phyloP scores from a whole-genome alignment of 2,888 invertebrate species.

The Petrolisthes cinctipes region DNA sequence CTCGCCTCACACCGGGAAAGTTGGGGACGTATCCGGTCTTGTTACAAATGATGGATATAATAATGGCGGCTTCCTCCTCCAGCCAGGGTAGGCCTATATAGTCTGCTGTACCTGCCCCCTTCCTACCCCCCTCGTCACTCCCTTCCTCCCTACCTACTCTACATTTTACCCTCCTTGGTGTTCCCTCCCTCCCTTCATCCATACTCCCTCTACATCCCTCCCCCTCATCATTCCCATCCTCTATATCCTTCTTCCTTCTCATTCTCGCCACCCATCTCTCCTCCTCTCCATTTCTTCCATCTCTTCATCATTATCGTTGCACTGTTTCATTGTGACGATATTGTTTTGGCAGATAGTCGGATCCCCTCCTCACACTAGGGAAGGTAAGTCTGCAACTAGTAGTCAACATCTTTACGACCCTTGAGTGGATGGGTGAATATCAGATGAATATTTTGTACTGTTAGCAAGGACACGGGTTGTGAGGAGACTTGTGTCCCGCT shows the following conservation, averaged over 20 bases:
- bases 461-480: no score
- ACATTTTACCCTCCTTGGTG: background rate
- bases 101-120: background rate
- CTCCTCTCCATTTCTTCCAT: no score
- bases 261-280: background rate
- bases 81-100: conserved; percentile 19
- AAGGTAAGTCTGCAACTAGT: no score
- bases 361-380: no score
- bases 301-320: no score
- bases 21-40: conserved; percentile 28
- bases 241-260: background rate
- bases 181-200: conserved; percentile 1
- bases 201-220: background rate
- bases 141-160: background rate
- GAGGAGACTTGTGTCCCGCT: no score
- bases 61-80: conserved; percentile 26
- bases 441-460: no score
- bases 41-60: conserved; percentile 46
- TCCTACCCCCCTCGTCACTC: background rate
- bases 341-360: no score
- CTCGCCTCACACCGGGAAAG: background rate
- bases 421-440: no score
- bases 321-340: no score
- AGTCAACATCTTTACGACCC: no score
- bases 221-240: background rate